phyloP scores from a whole-genome alignment of 2,797 vertebrate genomes.

The Mico argentatus region DNA sequence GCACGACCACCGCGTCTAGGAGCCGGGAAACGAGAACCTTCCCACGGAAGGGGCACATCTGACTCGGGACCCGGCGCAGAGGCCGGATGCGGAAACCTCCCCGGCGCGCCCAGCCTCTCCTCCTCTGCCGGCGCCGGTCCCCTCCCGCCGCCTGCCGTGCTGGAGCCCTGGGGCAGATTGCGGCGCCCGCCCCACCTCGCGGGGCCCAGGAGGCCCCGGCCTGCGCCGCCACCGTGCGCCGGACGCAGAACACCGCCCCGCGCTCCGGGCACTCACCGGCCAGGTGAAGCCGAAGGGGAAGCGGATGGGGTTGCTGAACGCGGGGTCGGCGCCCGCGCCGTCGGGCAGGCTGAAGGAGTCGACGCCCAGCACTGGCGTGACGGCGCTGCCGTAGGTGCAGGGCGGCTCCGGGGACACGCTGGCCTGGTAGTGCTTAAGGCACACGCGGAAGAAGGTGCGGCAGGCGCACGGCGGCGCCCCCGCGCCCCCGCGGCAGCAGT shows the following conservation, averaged over 20 bases:
- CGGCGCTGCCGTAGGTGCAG: constrained; percentile 96
- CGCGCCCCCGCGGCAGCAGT: constrained; percentile 90
- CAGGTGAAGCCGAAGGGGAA: constrained; percentile 98
- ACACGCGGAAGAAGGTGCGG: constrained; percentile 98
- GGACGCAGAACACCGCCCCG: no score
- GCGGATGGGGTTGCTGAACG: constrained; percentile 95
- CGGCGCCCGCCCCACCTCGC: not conserved
- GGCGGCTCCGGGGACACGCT: constrained; percentile 97
- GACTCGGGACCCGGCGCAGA: not conserved
- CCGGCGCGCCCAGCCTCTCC: not conserved
- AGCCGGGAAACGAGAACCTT: constrained; percentile 83
- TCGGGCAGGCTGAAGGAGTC: constrained; percentile 98
- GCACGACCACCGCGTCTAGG: constrained; percentile 80
- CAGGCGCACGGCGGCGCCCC: constrained; percentile 94
- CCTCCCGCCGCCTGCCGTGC: not conserved
- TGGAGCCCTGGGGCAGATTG: not conserved
- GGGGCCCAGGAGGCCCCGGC: not conserved
- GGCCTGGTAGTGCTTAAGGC: constrained; percentile 97
- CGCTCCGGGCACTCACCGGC: constrained; percentile 90
- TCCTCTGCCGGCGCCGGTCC: not conserved
- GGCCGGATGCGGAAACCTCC: not conserved
- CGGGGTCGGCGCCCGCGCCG: constrained; percentile 87
- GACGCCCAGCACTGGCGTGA: constrained; percentile 96
- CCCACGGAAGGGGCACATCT: constrained; percentile 77
- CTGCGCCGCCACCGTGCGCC: no score